These are phyloP conservation scores for Sebastes hubbsi DNA, from an alignment of 2,797 vertebrate genomes.

Conservation along the genomic window DNA sequence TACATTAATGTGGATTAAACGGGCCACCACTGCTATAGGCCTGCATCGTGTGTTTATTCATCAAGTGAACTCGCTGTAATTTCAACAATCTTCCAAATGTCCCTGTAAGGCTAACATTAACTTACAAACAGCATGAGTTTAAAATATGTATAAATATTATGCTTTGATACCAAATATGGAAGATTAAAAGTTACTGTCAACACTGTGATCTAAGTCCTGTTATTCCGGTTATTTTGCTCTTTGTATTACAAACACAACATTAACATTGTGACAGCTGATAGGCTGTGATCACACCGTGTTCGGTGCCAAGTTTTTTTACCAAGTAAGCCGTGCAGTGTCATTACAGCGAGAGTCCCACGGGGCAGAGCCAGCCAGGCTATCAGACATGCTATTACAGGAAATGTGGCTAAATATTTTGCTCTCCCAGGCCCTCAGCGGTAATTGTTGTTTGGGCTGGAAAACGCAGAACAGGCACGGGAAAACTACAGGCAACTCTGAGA, in stretches of 20 bases:
- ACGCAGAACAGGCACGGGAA: conserved; percentile 12
- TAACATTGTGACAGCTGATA: not conserved
- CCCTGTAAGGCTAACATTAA: not conserved
- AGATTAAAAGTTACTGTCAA: not conserved
- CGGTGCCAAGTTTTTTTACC: conserved; percentile 28
- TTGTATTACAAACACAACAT: not conserved
- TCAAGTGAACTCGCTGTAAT: not conserved
- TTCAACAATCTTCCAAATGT: not conserved
- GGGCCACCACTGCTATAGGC: not conserved
- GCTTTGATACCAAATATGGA: not conserved
- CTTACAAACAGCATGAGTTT: not conserved
- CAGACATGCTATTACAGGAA: conserved; percentile 39
- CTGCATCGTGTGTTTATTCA: not conserved
- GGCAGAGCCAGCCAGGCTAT: conserved; percentile 25
- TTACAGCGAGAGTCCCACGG: conserved; percentile 31
- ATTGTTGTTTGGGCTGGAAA: conserved; percentile 41
- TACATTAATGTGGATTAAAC: not conserved
- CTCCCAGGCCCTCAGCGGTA: conserved; percentile 7
- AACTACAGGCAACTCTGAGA: not conserved
- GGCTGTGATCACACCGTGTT: not conserved
- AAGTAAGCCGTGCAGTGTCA: conserved; percentile 16
- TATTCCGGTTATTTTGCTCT: not conserved
- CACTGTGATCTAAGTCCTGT: not conserved
- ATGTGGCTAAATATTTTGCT: conserved; percentile 29
- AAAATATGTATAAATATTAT: not conserved